phyloP scores from a whole-genome alignment of 2,113 vertebrate species.

The Erpornis zantholeuca region DNA sequence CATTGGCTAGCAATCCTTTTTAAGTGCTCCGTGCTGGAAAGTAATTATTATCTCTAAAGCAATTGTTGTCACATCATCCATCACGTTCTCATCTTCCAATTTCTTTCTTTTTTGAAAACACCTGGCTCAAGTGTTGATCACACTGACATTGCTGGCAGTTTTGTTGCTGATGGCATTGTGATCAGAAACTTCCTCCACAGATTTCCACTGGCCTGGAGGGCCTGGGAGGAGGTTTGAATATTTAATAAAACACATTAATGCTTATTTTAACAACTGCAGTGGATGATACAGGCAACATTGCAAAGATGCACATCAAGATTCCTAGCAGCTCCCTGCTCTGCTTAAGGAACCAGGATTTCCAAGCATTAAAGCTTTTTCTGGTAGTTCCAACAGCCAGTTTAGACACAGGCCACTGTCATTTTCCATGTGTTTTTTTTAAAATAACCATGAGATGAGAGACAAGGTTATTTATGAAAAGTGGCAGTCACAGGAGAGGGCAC shows the following conservation, averaged over 20 bases:
- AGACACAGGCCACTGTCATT: background rate
- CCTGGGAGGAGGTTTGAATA: background rate
- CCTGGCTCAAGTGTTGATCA: background rate
- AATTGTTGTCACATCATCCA: background rate
- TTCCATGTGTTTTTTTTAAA: background rate
- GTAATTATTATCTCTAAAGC: background rate
- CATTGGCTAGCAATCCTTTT: slow-evolving; percentile 16
- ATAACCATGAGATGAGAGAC: background rate
- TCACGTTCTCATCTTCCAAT: background rate
- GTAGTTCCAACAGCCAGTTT: background rate
- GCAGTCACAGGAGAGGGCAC: background rate
- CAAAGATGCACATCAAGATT: background rate
- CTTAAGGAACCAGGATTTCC: background rate
- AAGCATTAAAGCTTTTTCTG: background rate
- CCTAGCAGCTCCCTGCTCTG: background rate
- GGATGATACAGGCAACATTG: background rate
- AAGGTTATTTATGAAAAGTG: background rate
- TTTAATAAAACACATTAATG: background rate
- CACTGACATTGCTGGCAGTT: background rate
- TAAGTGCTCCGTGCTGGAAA: background rate
- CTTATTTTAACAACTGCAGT: background rate
- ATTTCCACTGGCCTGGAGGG: background rate
- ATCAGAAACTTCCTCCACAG: background rate
- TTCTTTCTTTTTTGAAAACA: background rate
- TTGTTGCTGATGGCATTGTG: background rate